Percentiles rank a stretch among this genome's conserved stretches.
These are phyloP conservation scores for Neoscelio sp. DNA, from an alignment of 2,888 invertebrate genomes.

Conservation along the genomic window DNA sequence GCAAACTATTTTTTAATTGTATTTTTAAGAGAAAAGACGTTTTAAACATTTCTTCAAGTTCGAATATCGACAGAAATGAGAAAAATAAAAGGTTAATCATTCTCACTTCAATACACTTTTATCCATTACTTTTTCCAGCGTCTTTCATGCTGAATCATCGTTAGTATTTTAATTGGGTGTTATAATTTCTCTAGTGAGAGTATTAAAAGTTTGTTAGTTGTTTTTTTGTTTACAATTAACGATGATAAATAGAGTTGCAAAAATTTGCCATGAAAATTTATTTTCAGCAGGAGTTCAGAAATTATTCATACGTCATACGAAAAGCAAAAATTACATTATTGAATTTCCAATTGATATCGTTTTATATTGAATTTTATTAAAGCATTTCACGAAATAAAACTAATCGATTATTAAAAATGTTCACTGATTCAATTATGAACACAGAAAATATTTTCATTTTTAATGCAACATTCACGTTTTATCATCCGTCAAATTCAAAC, in stretches of 20 bases:
- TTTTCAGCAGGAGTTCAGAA: background rate
- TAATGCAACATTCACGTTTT: too few species aligned
- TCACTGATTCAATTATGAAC: too few species aligned
- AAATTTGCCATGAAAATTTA: background rate
- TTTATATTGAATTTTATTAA: too few species aligned
- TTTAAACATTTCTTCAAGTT: background rate
- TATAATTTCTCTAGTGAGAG: background rate
- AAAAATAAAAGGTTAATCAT: background rate
- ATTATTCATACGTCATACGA: background rate
- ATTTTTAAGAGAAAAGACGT: too few species aligned
- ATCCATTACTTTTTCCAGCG: background rate
- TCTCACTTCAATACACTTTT: slow-evolving; percentile 2
- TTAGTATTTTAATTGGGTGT: background rate
- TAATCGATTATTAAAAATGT: too few species aligned
- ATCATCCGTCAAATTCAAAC: background rate
- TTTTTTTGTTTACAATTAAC: background rate
- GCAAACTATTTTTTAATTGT: too few species aligned
- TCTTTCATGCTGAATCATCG: background rate
- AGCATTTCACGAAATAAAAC: too few species aligned
- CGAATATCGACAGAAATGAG: background rate
- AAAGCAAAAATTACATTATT: too few species aligned
- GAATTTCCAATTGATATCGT: too few species aligned
- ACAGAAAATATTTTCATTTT: too few species aligned
- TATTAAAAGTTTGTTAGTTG: background rate
- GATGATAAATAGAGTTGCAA: background rate